Evolutionary conservation across 2,888 invertebrate genomes (phyloP).

Genomic region (Chesias legatella): DNA sequence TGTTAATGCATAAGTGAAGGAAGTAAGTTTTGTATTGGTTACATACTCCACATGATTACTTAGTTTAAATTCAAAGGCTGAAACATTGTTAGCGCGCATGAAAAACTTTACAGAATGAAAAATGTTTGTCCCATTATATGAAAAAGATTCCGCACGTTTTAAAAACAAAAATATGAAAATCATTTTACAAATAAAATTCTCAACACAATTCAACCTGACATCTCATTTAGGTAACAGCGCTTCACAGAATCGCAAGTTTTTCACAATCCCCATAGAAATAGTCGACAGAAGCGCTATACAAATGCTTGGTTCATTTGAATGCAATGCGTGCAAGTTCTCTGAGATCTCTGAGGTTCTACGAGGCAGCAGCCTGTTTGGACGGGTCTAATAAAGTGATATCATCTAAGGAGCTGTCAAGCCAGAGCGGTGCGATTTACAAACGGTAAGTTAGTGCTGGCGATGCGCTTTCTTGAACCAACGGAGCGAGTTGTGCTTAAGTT

Average conservation of each 20-base stretch:
- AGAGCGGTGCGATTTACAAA: constrained; percentile 39
- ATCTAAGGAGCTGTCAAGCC: constrained; percentile 37
- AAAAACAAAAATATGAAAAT: constrained; percentile 13
- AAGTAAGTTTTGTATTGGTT: too few species aligned
- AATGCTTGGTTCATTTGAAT: constrained; percentile 40
- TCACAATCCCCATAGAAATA: constrained; percentile 28
- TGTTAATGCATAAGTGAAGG: too few species aligned
- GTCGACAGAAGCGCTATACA: constrained; percentile 24
- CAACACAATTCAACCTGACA: constrained; percentile 24
- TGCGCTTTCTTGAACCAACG: constrained; percentile 27
- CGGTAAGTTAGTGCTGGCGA: constrained; percentile 38
- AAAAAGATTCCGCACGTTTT: constrained; percentile 15
- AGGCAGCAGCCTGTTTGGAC: constrained; percentile 21
- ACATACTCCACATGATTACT: too few species aligned
- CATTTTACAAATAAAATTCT: constrained; percentile 19
- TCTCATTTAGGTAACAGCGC: constrained; percentile 18
- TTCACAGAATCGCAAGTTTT: constrained; percentile 27
- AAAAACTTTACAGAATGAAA: constrained; percentile 10
- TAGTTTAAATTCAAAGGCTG: too few species aligned
- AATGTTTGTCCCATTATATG: not conserved
- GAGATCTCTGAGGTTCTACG: constrained; percentile 6
- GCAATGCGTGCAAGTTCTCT: constrained; percentile 31
- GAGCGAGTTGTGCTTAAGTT: constrained; percentile 16
- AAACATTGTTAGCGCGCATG: constrained; percentile 1
- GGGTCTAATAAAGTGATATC: constrained; percentile 40